Conservation (phyloP, 2,113 vertebrate species). For the Dromaius novaehollandiae region DNA sequence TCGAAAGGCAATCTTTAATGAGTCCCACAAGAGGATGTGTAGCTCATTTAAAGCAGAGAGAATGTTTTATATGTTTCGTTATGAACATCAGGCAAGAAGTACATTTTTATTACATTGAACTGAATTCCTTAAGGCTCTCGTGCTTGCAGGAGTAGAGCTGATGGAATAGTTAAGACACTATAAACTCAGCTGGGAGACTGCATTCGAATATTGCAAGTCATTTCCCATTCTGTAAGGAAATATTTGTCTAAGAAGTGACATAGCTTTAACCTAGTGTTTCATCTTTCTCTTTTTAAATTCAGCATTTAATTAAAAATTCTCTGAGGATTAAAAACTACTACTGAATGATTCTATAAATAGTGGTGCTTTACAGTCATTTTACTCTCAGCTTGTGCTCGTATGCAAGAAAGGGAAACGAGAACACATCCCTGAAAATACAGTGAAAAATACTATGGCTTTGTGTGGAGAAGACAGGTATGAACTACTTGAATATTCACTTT, state of each 20-base stretch:
- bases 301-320: background rate
- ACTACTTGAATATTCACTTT: background rate
- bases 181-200: background rate
- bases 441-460: background rate
- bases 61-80: background rate
- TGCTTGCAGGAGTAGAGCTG: background rate
- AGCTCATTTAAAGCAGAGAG: background rate
- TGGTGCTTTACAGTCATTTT: background rate
- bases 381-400: background rate
- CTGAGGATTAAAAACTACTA: background rate
- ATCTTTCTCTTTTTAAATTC: background rate
- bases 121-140: background rate
- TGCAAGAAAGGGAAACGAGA: background rate
- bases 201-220: background rate
- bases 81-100: background rate
- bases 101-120: background rate
- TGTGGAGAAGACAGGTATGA: background rate
- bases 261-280: background rate
- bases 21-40: background rate
- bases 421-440: background rate
- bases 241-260: slow-evolving; percentile 8
- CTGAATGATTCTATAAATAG: background rate
- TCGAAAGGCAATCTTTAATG: background rate
- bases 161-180: background rate
- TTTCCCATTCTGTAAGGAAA: slow-evolving; percentile 9